Evolutionary conservation across 2,113 vertebrate species (phyloP), one percentile per base, ranked within the genome.

Genomic region (Leptodactylus fuscus): DNA sequence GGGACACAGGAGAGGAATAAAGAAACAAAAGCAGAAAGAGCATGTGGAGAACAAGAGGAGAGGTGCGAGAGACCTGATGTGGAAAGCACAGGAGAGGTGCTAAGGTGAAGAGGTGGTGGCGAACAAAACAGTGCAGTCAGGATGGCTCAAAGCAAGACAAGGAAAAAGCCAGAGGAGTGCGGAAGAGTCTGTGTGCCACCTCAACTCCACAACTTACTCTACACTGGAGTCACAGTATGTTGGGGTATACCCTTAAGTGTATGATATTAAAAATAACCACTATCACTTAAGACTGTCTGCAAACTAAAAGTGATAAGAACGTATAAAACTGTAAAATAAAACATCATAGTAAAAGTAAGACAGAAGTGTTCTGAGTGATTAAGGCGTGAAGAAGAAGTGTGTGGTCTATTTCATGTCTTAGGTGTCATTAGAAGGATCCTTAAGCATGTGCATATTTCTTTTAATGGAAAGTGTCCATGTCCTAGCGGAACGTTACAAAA

Each of bases 1-100:
- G 77, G 49, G 62, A n/a, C 38, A 73, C 65, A 44, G 58, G 62
- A 85, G 48, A 85, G 46, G 76, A 85, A 53, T 67, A 82, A 58
- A 86, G 77, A 58, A 81, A 74, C 29, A 73, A 44, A 53, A n/a
- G 32, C 36, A 24, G 41, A 78, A 77, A 75, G 69, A 82, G 36
- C 38, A 32, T 48, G 27, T 69, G 60, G 44, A 77, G 58, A 78
- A 62, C 60, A 67, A 78, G 58, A 85, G 24, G 22, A 78, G 46
- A 69, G 13, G 41, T 48, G 74, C 46, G 48, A 44, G 62, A 58
- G 24, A 60, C 29, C 48, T 58, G 77, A 60, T n/a, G 16, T 27
- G 20, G 46, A 71, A 22, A 79, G 48, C 27, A 77, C 27, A 49
- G 41, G 24, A 49, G n/a, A n/a, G n/a, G n/a, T n/a, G n/a, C n/a